These are phyloP conservation scores for Gadus chalcogrammus DNA, from an alignment of 2,113 vertebrate species.

Conservation along the genomic window DNA sequence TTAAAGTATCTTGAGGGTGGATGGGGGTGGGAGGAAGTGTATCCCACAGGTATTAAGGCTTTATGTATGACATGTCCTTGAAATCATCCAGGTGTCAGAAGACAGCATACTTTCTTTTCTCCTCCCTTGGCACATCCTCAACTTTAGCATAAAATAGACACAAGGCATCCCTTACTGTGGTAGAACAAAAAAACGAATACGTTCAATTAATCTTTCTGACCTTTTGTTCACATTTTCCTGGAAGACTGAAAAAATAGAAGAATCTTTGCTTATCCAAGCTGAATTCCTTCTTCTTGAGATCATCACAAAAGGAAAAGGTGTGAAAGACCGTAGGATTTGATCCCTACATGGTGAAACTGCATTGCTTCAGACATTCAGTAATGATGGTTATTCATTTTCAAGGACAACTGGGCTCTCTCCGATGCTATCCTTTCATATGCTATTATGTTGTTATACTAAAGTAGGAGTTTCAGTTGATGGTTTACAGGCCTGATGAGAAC, in stretches of 20 bases:
- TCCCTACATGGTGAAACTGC: conserved; percentile 13
- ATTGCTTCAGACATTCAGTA: neutral
- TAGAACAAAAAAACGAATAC: conserved; percentile 41
- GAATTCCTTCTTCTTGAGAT: conserved; percentile 6
- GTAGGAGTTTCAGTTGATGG: conserved; percentile 12
- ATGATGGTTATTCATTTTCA: conserved; percentile 44
- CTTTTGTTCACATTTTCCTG: conserved; percentile 35
- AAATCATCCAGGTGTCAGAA: conserved; percentile 63
- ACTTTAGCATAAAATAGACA: conserved; percentile 59
- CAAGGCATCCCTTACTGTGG: conserved; percentile 43
- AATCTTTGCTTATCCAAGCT: conserved; percentile 23
- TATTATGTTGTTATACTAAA: neutral
- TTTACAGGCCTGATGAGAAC: conserved; percentile 15
- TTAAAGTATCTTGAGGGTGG: conserved; percentile 44
- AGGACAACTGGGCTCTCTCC: conserved; percentile 28
- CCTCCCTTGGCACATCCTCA: conserved; percentile 43
- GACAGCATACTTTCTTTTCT: conserved; percentile 44
- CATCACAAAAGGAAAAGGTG: neutral
- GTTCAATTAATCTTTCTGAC: conserved; percentile 54
- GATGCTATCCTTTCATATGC: conserved; percentile 3
- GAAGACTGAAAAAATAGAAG: conserved; percentile 19
- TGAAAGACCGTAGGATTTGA: conserved; percentile 22
- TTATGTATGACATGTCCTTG: conserved; percentile 70
- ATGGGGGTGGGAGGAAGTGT: conserved; percentile 10
- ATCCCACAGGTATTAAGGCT: conserved; percentile 61